Conservation (phyloP, 1,140 invertebrate species). For the Zaprionus capensis region DNA sequence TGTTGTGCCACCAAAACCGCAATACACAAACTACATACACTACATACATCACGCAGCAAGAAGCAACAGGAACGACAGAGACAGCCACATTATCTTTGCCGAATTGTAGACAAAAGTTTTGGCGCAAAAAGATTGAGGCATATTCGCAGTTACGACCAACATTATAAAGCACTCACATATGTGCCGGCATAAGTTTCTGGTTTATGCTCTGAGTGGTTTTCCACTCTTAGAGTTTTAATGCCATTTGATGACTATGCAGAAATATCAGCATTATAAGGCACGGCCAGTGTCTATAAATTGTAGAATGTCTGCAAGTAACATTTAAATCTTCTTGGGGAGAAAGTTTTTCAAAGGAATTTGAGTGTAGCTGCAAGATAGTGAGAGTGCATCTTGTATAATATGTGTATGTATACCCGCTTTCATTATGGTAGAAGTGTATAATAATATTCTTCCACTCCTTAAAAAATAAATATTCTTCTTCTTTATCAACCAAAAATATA, state of each 20-base stretch:
- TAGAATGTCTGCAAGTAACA: neutral
- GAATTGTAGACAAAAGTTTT: slow-evolving; percentile 51
- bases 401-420: too few species aligned
- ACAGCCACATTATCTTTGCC: neutral
- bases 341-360: neutral
- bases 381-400: neutral
- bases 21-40: slow-evolving; percentile 45
- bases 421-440: too few species aligned
- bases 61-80: slow-evolving; percentile 5
- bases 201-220: slow-evolving; percentile 41
- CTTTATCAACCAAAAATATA: too few species aligned
- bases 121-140: slow-evolving; percentile 37
- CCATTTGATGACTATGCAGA: slow-evolving; percentile 61
- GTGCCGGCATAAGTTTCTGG: slow-evolving; percentile 45
- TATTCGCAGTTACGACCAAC: slow-evolving; percentile 61
- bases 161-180: slow-evolving; percentile 62
- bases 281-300: neutral
- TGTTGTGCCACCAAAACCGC: slow-evolving; percentile 56
- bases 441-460: too few species aligned
- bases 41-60: slow-evolving; percentile 3
- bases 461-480: too few species aligned
- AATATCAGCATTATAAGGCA: neutral
- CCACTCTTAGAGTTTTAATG: slow-evolving; percentile 54
- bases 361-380: neutral
- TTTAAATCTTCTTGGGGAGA: neutral